Conservation (phyloP, 37 sponge, comb jelly and placozoan species). For the Hormiphora californensis region DNA sequence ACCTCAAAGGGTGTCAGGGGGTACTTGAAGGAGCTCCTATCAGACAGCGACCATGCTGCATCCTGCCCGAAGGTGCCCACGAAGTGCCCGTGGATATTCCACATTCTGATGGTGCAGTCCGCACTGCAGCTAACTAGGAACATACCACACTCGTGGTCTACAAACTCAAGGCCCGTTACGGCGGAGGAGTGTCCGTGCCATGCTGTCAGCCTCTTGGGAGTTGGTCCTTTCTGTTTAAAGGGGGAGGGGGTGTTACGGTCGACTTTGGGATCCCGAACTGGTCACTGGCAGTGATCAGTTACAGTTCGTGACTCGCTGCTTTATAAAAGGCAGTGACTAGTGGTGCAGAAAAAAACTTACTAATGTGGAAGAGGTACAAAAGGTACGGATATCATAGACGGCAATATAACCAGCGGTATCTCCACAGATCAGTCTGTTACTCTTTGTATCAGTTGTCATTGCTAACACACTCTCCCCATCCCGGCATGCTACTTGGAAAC, state of each 20-base stretch:
- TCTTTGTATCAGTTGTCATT: conserved; percentile 67
- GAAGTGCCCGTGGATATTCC: conserved; percentile 78
- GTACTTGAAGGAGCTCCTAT: conserved; percentile 47
- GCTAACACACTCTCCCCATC: conserved; percentile 78
- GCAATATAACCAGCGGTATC: conserved; percentile 81
- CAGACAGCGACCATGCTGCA: not conserved
- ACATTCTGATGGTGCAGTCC: conserved; percentile 75
- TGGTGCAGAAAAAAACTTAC: not conserved
- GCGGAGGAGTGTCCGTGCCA: conserved; percentile 72
- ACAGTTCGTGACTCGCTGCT: not conserved
- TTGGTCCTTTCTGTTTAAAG: not conserved
- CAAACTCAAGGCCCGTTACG: conserved; percentile 63
- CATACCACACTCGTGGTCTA: conserved; percentile 57
- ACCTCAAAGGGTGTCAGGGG: conserved; percentile 41
- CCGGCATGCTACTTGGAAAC: conserved; percentile 64
- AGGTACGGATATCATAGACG: conserved; percentile 70
- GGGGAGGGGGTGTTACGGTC: not conserved
- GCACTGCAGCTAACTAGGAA: conserved; percentile 76
- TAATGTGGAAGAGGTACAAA: not conserved
- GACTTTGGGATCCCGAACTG: not conserved
- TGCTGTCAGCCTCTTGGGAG: conserved; percentile 33
- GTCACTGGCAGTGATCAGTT: not conserved
- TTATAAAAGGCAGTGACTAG: too few relatives aligned
- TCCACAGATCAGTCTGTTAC: conserved; percentile 71
- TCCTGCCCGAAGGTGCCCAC: conserved; percentile 94